Percentiles rank a stretch among this genome's conserved stretches.
These are phyloP conservation scores for Onychomys leucogaster DNA, from an alignment of 2,797 vertebrate species.

Conservation along the genomic window DNA sequence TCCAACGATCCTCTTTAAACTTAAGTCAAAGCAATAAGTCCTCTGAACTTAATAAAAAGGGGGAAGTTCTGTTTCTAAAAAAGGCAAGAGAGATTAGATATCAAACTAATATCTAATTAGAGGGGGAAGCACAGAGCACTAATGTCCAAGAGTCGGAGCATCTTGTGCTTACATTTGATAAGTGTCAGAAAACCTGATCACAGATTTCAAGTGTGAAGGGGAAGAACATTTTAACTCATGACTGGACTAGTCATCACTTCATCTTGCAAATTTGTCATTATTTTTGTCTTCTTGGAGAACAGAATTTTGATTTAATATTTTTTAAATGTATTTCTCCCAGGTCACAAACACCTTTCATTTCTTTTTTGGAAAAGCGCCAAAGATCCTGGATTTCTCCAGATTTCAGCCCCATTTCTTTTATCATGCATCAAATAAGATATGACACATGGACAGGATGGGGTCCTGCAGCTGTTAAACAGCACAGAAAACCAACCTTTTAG, in stretches of 20 bases:
- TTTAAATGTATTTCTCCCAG: not conserved
- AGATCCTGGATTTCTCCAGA: slow-evolving; percentile 49
- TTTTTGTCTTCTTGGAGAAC: slow-evolving; percentile 19
- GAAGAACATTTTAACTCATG: not conserved
- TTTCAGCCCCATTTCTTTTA: slow-evolving; percentile 64
- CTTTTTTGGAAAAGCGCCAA: slow-evolving; percentile 71
- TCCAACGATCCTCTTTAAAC: not conserved
- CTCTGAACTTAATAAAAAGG: slow-evolving; percentile 26
- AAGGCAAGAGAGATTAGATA: not conserved
- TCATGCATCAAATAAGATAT: slow-evolving; percentile 60
- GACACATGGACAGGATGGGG: slow-evolving; percentile 57
- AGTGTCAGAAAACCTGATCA: not conserved
- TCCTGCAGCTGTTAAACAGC: not conserved
- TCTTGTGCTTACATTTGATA: not conserved
- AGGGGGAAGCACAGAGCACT: not conserved
- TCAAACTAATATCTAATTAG: not conserved
- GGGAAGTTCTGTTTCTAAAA: slow-evolving; percentile 12
- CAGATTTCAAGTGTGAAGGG: not conserved
- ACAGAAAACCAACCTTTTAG: not conserved
- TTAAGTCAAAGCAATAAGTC: slow-evolving; percentile 21
- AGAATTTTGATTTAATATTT: slow-evolving; percentile 26
- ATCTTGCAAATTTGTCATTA: not conserved
- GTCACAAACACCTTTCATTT: slow-evolving; percentile 36
- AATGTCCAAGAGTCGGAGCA: not conserved
- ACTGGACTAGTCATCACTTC: not conserved